Conservation (phyloP, 2,797 vertebrate species). For the Dermochelys coriacea region DNA sequence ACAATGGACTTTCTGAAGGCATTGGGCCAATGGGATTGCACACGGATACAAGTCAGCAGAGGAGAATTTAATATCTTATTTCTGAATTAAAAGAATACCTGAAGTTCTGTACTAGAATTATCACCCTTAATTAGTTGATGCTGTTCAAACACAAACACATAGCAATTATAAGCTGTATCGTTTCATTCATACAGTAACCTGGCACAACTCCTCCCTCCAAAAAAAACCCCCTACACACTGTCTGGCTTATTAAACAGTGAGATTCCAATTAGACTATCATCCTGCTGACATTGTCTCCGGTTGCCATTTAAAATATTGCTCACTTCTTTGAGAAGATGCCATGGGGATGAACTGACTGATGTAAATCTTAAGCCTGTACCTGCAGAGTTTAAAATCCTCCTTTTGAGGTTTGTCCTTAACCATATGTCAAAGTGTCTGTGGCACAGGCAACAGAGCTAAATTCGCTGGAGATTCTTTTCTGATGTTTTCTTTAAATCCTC, state of each 20-base stretch:
- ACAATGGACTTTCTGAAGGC: neutral
- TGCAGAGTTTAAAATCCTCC: neutral
- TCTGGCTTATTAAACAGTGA: neutral
- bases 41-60: neutral
- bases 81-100: neutral
- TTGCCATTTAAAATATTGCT: neutral
- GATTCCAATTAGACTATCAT: neutral
- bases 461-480: neutral
- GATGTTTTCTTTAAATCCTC: neutral
- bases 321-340: neutral
- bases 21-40: neutral
- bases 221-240: neutral
- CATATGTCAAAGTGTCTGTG: neutral
- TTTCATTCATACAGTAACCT: neutral
- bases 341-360: neutral
- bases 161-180: neutral
- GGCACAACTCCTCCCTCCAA: neutral
- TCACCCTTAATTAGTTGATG: conserved; percentile 13
- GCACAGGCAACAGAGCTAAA: neutral
- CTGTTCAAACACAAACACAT: conserved; percentile 1
- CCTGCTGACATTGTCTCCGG: neutral
- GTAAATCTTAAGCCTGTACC: neutral
- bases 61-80: neutral
- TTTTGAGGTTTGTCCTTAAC: conserved; percentile 17
- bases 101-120: neutral